Evolutionary conservation across 2,797 vertebrate genomes (phyloP), one percentile per base, ranked within the genome.

Genomic region (Sitta carolinensis): DNA sequence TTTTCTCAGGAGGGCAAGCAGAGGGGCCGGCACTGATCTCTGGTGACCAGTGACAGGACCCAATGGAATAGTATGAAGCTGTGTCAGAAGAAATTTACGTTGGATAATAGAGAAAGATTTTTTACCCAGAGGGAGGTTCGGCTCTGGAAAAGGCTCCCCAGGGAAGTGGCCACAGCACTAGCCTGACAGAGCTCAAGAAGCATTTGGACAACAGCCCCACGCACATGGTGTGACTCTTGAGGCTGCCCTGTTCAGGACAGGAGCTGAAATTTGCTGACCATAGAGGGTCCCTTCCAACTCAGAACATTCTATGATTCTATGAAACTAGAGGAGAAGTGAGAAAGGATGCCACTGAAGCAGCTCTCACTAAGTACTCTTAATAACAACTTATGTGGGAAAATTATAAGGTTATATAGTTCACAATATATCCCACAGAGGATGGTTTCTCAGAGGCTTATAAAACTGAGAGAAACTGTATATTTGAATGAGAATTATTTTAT

Each of bases 1-100:
- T 25, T 57, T 38, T 47, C 57, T 76, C 23, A 17, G 1, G 0
- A 15, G 30, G 32, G 20, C 19, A 43, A 55, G 17, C 0, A 0
- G 32, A 63, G 27, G 4, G 13, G 11, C 4, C 38, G 25, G 19
- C 43, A 43, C 19, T 6, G 36, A 32, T 50, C 13, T 43, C 36
- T 63, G 19, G 14, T 89, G 36, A 38, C 25, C 42, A 27, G 15
- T n/a, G 23, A n/a, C 29, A 79, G 11, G 18, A 42, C 30, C 6
- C 1, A 0, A 15, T 17, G 10, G 27, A 50, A 63, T 38, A 5
- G 36, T 9, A 25, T 43, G 57, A 68, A 75, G 1, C 7, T 51
- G 13, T 25, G 11, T 43, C 36, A 57, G 27, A 15, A 29, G 29
- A 51, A 16, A 27, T 69, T n/a, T 38, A 23, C 38, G 16, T 5